These are phyloP conservation scores for Motacilla alba DNA, from an alignment of 2,113 vertebrate genomes.

Conservation along the genomic window DNA sequence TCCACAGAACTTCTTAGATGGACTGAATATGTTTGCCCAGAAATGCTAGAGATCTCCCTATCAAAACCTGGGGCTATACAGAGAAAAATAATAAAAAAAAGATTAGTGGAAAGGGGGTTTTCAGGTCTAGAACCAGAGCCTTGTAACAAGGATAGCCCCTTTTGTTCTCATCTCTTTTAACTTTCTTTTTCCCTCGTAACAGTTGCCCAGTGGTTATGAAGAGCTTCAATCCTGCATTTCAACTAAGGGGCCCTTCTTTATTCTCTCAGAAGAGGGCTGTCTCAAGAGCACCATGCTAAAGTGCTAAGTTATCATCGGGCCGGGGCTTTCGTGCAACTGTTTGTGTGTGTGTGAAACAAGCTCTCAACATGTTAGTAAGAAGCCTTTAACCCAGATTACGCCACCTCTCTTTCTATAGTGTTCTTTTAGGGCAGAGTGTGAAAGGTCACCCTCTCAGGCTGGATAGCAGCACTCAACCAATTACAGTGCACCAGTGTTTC, in stretches of 20 bases:
- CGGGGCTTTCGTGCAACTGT: slow-evolving; percentile 80
- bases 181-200: slow-evolving; percentile 48
- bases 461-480: slow-evolving; percentile 87
- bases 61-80: slow-evolving; percentile 13
- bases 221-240: slow-evolving; percentile 51
- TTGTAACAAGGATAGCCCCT: slow-evolving; percentile 38
- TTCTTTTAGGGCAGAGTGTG: slow-evolving; percentile 83
- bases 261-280: slow-evolving; percentile 76
- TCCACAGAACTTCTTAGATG: not conserved
- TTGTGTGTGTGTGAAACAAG: slow-evolving; percentile 85
- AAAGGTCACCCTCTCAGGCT: slow-evolving; percentile 91
- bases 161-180: slow-evolving; percentile 53
- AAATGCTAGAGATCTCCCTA: not conserved
- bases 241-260: slow-evolving; percentile 59
- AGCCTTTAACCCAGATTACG: slow-evolving; percentile 91
- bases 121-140: slow-evolving; percentile 25
- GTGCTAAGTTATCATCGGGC: slow-evolving; percentile 75
- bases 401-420: slow-evolving; percentile 84
- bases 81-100: slow-evolving; percentile 23
- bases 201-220: slow-evolving; percentile 43
- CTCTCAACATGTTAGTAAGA: slow-evolving; percentile 86
- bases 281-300: slow-evolving; percentile 81
- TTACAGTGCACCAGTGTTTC: slow-evolving; percentile 83
- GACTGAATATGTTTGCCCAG: not conserved
- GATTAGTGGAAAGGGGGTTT: not conserved